phyloP scores from a whole-genome alignment of 2,888 invertebrate species.

The Drosophila eohydei region DNA sequence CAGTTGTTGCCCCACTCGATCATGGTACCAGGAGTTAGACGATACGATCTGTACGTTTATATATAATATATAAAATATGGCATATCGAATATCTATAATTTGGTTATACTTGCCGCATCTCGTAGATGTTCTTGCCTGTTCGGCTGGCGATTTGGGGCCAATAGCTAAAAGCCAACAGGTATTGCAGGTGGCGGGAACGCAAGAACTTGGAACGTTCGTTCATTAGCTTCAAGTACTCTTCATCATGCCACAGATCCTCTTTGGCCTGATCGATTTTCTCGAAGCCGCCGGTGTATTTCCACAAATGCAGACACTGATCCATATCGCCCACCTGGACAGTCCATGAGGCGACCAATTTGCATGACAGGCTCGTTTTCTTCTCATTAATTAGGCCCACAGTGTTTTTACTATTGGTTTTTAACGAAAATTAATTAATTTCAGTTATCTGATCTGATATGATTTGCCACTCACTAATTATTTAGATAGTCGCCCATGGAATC shows the following conservation, averaged over 20 bases:
- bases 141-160: constrained; percentile 95
- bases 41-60: constrained; percentile 87
- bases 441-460: constrained; percentile 1
- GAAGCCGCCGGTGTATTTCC: constrained; percentile 98
- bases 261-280: constrained; percentile 93
- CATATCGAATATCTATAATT: neutral
- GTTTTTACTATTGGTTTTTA: constrained; percentile 87
- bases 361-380: constrained; percentile 90
- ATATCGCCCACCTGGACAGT: constrained; percentile 95
- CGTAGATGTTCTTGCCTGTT: constrained; percentile 93
- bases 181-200: constrained; percentile 95
- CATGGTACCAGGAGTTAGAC: constrained; percentile 99
- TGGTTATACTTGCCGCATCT: constrained; percentile 88
- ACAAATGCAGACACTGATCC: constrained; percentile 98
- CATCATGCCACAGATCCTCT: constrained; percentile 88
- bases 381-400: constrained; percentile 91
- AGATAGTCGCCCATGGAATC: constrained; percentile 94
- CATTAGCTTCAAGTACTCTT: constrained; percentile 89
- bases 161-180: constrained; percentile 97
- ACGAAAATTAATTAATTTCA: neutral
- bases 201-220: constrained; percentile 92
- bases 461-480: constrained; percentile 92
- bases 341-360: constrained; percentile 97
- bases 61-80: neutral
- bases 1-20: constrained; percentile 99